A percentile compares a stretch with the other conserved stretches of the same genome.
Conservation (phyloP, 2,888 invertebrate species). For the Yponomeuta malinellus region DNA sequence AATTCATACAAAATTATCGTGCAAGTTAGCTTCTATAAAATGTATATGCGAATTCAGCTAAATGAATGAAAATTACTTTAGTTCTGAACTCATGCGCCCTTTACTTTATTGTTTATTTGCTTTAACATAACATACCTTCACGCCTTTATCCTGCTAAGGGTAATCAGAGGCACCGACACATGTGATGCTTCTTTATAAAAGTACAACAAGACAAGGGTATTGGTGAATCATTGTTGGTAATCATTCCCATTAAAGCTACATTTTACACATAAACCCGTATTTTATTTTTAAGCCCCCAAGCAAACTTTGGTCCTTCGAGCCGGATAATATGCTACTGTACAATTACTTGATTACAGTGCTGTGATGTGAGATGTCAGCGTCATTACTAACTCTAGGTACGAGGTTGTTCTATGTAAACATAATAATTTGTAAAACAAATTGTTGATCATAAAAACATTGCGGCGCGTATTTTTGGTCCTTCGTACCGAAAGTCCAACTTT, state of each 20-base stretch:
- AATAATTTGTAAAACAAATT: too few relatives aligned
- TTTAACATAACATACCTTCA: neutral
- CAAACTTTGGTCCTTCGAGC: neutral
- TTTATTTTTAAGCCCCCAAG: neutral
- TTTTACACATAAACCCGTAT: conserved; percentile 48
- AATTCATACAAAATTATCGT: neutral
- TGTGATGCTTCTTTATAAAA: conserved; percentile 43
- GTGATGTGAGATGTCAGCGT: too few relatives aligned
- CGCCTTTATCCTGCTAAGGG: neutral
- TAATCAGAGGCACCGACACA: conserved; percentile 13
- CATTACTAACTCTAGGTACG: too few relatives aligned
- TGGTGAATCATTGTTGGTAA: conserved; percentile 44
- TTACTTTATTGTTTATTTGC: neutral
- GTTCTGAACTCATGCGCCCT: neutral
- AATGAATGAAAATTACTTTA: too few relatives aligned
- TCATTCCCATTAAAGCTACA: conserved; percentile 71
- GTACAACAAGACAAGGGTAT: conserved; percentile 29
- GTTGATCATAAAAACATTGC: too few relatives aligned
- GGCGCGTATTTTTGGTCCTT: neutral
- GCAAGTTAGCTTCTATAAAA: neutral
- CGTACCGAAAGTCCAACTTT: neutral
- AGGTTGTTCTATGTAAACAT: too few relatives aligned
- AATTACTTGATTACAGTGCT: too few relatives aligned
- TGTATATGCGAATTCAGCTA: too few relatives aligned
- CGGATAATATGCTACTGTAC: neutral